Percentiles rank a stretch among this genome's conserved stretches.
These are phyloP conservation scores for Drosophila nigromelanica DNA, from an alignment of 1,140 invertebrate genomes.

Conservation along the genomic window DNA sequence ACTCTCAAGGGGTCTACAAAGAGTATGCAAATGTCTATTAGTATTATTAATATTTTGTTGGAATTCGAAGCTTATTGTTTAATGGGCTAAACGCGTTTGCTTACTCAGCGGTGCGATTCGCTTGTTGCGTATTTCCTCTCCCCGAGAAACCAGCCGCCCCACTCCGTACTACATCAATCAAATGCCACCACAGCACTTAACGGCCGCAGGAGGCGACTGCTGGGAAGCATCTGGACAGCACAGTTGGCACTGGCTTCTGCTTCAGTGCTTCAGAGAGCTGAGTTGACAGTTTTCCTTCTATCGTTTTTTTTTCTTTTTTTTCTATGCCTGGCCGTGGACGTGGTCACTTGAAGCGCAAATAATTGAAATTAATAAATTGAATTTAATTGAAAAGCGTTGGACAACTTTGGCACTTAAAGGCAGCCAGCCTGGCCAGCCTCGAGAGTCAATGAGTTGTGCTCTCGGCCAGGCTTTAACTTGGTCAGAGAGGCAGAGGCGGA, in stretches of 20 bases:
- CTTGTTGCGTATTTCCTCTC: conserved; percentile 11
- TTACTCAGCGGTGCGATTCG: conserved; percentile 17
- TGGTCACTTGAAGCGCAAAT: conserved; percentile 73
- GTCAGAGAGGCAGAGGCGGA: not conserved
- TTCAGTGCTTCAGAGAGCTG: conserved; percentile 47
- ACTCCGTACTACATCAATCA: conserved; percentile 56
- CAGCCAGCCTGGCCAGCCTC: conserved; percentile 1
- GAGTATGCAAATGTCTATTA: conserved; percentile 23
- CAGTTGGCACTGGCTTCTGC: conserved; percentile 49
- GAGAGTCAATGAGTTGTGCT: conserved; percentile 64
- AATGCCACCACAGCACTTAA: conserved; percentile 49
- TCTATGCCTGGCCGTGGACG: conserved; percentile 18
- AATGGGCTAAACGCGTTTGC: conserved; percentile 38
- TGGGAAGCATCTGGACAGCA: conserved; percentile 26
- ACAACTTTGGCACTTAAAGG: conserved; percentile 49
- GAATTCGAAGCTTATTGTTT: conserved; percentile 19
- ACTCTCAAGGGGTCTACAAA: not conserved
- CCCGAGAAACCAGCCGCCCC: not conserved
- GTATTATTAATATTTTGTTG: not conserved
- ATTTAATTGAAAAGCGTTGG: conserved; percentile 77
- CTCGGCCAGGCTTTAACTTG: conserved; percentile 19
- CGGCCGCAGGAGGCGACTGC: conserved; percentile 23
- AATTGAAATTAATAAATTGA: conserved; percentile 82
- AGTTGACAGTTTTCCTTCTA: conserved; percentile 62
- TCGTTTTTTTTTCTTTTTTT: conserved; percentile 12